Evolutionary conservation across 2,888 invertebrate species (phyloP).

Genomic region (Meta bourneti): DNA sequence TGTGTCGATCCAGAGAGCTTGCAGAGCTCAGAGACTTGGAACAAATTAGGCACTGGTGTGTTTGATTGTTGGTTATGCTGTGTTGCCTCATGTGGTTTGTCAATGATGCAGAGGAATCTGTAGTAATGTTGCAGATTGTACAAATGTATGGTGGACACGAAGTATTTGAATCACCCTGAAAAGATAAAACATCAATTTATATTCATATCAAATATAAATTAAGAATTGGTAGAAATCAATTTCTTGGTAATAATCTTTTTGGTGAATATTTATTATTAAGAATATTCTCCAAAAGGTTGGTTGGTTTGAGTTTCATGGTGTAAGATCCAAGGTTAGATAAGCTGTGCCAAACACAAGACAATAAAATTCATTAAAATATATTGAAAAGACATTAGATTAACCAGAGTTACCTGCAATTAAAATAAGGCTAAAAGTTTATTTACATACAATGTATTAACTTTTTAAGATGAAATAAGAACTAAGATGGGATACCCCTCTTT

Average conservation of each 20-base stretch:
- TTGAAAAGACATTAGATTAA: not conserved
- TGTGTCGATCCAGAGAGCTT: constrained; percentile 89
- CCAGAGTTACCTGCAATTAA: no score
- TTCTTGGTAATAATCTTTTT: not conserved
- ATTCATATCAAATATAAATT: not conserved
- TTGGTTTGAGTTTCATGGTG: no score
- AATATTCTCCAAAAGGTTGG: not conserved
- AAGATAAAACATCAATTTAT: not conserved
- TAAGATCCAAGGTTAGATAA: no score
- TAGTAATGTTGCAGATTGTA: constrained; percentile 85
- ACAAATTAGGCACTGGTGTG: constrained; percentile 86
- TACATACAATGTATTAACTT: no score
- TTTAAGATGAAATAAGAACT: no score
- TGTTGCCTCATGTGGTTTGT: constrained; percentile 86
- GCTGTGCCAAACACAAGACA: no score
- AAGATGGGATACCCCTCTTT: no score
- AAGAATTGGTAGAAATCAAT: not conserved
- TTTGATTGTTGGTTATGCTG: constrained; percentile 81
- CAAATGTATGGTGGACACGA: constrained; percentile 81
- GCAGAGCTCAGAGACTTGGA: constrained; percentile 88
- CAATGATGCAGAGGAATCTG: constrained; percentile 86
- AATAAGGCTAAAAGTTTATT: no score
- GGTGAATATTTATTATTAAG: not conserved
- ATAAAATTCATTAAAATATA: not conserved
- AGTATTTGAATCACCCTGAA: constrained; percentile 46